Base-by-base conservation (phyloP, 2,888 invertebrate species). In the Aphidoletes aphidimyza region DNA sequence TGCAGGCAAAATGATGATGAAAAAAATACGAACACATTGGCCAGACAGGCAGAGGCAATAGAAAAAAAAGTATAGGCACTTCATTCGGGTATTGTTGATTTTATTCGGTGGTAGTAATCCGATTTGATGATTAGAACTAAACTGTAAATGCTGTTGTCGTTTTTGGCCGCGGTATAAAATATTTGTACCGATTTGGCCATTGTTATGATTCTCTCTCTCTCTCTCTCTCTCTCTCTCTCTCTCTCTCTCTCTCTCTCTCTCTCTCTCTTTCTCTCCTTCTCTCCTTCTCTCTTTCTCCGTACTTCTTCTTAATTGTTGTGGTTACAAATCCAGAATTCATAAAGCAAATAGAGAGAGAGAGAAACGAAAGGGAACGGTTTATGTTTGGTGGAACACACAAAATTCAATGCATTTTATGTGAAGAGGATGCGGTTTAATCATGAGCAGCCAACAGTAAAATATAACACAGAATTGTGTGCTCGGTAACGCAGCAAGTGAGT, bases 311-410 rank as follows among this genome's bases (percentile, higher is more conserved):
- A 69, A 69, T 30, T 69, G 69, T 30, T 69, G 69, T 30, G 8
- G 69, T 30, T 69, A 11, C 30, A 69, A 30, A 69, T 69, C 14
- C 17, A 69, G 34, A 69, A 69, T 69, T 69, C 69, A 69, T 54
- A 69, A 26, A 34, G 69, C n/a, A 69, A 69, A 30, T 34, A 69
- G 19, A 47, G 39, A 39, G 5, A 11, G 5, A 54, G 2, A 54
- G 54, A 39, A n/a, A 11, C n/a, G n/a, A n/a, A n/a, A n/a, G n/a
- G n/a, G n/a, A n/a, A n/a, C n/a, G n/a, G n/a, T n/a, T n/a, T n/a
- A n/a, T n/a, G n/a, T n/a, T 14, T 42, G 42, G 42, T 54, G 54
- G 54, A 54, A 54, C 22, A 26, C 5, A 19, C 26, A 19, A 54
- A n/a, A 54, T 54, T 54, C 14, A 26, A 11, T 22, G 3, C 54